A percentile compares a stretch with the other conserved stretches of the same genome.
phyloP scores from a whole-genome alignment of 2,797 vertebrate genomes.

The Spinibarbus caldwelli region DNA sequence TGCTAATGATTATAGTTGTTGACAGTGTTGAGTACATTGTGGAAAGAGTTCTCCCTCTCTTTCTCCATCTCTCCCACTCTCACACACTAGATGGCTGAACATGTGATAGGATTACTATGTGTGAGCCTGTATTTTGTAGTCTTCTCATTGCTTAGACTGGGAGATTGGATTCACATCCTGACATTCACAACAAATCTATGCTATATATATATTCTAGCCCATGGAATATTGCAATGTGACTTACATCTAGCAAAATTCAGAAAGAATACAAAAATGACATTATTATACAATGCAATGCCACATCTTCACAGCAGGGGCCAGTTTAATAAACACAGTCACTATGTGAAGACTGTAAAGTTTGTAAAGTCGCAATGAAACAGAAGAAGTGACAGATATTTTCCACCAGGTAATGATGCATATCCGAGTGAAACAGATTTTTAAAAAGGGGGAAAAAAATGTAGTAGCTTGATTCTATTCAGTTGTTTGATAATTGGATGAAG shows the following conservation, averaged over 20 bases:
- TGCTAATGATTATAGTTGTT: conserved; percentile 68
- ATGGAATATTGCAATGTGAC: not conserved
- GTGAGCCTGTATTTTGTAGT: conserved; percentile 20
- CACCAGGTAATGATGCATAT: not conserved
- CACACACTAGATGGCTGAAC: conserved; percentile 55
- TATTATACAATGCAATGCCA: not conserved
- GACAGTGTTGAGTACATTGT: conserved; percentile 26
- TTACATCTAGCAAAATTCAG: not conserved
- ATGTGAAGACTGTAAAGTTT: no score
- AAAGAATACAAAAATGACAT: not conserved
- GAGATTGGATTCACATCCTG: conserved; percentile 40
- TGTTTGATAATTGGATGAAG: not conserved
- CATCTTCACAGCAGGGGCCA: not conserved
- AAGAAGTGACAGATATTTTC: not conserved
- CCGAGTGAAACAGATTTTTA: not conserved
- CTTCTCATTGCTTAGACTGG: conserved; percentile 10
- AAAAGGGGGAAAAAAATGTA: not conserved
- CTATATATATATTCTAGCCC: not conserved
- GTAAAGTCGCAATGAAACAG: no score
- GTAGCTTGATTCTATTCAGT: not conserved
- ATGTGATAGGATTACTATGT: conserved; percentile 57
- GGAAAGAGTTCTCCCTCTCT: conserved; percentile 13
- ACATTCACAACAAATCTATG: conserved; percentile 24
- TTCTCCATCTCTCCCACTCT: not conserved
- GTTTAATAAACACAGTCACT: conserved; percentile 44